These are phyloP conservation scores for Ethmia dodecea DNA, from an alignment of 2,888 invertebrate genomes.

Conservation along the genomic window DNA sequence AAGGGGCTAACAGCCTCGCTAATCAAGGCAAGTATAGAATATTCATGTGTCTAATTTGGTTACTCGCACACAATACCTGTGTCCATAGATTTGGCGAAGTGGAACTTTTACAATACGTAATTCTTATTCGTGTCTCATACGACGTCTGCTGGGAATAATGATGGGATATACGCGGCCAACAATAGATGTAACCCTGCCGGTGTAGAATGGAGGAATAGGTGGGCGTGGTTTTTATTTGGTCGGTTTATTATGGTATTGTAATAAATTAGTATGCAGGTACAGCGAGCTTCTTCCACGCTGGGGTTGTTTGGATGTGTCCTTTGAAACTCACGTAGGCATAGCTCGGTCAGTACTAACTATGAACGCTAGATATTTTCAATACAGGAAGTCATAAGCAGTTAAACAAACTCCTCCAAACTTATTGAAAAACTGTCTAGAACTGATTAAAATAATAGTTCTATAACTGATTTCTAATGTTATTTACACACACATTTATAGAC, in stretches of 20 bases:
- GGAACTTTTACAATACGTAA: slow-evolving; percentile 47
- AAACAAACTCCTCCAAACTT: no score
- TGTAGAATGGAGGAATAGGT: slow-evolving; percentile 21
- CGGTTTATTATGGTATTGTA: slow-evolving; percentile 39
- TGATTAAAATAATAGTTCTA: no score
- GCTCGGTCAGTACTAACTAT: no score
- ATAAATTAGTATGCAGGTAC: slow-evolving; percentile 61
- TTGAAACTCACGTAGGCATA: slow-evolving; percentile 42
- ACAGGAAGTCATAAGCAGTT: no score
- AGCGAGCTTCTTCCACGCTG: slow-evolving; percentile 47
- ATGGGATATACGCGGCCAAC: slow-evolving; percentile 37
- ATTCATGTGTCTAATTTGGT: slow-evolving; percentile 36
- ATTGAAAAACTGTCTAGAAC: no score
- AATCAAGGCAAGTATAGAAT: slow-evolving; percentile 25
- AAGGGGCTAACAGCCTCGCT: slow-evolving; percentile 13
- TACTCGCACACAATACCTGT: slow-evolving; percentile 30
- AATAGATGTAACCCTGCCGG: no score
- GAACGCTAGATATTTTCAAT: slow-evolving; percentile 6
- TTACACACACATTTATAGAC: no score
- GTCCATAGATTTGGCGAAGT: slow-evolving; percentile 52
- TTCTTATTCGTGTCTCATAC: slow-evolving; percentile 51
- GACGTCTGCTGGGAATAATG: slow-evolving; percentile 52
- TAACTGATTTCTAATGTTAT: no score
- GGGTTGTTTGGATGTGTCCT: slow-evolving; percentile 50
- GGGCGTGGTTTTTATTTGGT: slow-evolving; percentile 30